phyloP scores from a whole-genome alignment of 1,140 invertebrate genomes.

The Holotrichia oblita region DNA sequence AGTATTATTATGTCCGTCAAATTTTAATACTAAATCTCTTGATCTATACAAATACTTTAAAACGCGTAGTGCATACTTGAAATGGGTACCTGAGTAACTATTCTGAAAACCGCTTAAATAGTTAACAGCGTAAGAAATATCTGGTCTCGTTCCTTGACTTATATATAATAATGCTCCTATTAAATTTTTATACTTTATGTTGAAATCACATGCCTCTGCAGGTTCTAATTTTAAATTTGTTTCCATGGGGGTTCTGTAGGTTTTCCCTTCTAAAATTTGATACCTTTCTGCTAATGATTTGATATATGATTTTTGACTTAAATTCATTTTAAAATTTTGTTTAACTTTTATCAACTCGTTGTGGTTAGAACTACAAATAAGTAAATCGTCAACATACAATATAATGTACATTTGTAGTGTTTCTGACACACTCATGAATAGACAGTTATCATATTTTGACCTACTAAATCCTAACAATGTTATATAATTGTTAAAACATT shows the following conservation, averaged over 20 bases:
- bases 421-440: slow-evolving; percentile 39
- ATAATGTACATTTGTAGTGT: slow-evolving; percentile 49
- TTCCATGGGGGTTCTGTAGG: slow-evolving; percentile 60
- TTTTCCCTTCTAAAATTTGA: slow-evolving; percentile 3
- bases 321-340: neutral
- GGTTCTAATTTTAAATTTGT: slow-evolving; percentile 59
- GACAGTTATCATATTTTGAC: slow-evolving; percentile 45
- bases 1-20: slow-evolving; percentile 53
- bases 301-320: slow-evolving; percentile 30
- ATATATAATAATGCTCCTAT: slow-evolving; percentile 60
- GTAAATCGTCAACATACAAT: slow-evolving; percentile 25
- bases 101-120: slow-evolving; percentile 58
- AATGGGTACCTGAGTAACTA: slow-evolving; percentile 58
- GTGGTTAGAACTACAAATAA: slow-evolving; percentile 7
- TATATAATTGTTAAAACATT: slow-evolving; percentile 47
- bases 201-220: slow-evolving; percentile 4
- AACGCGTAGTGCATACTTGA: slow-evolving; percentile 56
- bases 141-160: slow-evolving; percentile 59
- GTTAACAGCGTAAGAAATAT: slow-evolving; percentile 54
- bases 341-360: slow-evolving; percentile 5
- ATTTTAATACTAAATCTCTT: slow-evolving; percentile 58
- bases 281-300: slow-evolving; percentile 24
- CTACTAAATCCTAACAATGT: slow-evolving; percentile 43
- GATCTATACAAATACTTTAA: slow-evolving; percentile 57
- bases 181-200: slow-evolving; percentile 53